Evolutionary conservation across 1,140 invertebrate genomes (phyloP).

Genomic region (Meloidogyne hapla): DNA sequence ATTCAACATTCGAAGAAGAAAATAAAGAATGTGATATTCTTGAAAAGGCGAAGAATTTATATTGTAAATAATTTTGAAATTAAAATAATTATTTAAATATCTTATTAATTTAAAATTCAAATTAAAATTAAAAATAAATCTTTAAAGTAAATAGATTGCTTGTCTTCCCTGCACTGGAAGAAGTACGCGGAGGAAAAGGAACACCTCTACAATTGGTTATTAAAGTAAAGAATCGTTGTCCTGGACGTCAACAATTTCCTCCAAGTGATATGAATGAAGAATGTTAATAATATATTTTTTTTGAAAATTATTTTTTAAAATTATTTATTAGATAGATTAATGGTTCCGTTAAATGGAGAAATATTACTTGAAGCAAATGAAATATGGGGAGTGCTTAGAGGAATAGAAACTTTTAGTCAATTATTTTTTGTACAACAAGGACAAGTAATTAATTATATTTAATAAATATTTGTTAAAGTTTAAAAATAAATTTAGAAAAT

Average conservation of each 20-base stretch:
- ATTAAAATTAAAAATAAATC: neutral
- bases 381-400: slow-evolving; percentile 59
- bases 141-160: slow-evolving; percentile 49
- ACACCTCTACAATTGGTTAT: slow-evolving; percentile 30
- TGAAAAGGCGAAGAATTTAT: slow-evolving; percentile 43
- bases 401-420: slow-evolving; percentile 61
- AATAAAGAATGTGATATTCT: slow-evolving; percentile 47
- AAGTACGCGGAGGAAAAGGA: neutral
- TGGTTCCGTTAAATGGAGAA: slow-evolving; percentile 44
- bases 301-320: slow-evolving; percentile 13
- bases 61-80: slow-evolving; percentile 19
- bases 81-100: neutral
- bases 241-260: slow-evolving; percentile 37
- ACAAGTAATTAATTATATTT: slow-evolving; percentile 20
- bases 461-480: neutral
- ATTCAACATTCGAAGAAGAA: neutral
- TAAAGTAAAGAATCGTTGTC: slow-evolving; percentile 37
- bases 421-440: slow-evolving; percentile 49
- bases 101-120: neutral
- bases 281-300: slow-evolving; percentile 33
- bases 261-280: slow-evolving; percentile 53
- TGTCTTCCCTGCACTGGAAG: slow-evolving; percentile 25
- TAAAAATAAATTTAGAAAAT: neutral
- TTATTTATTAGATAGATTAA: slow-evolving; percentile 48
- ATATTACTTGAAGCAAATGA: slow-evolving; percentile 55